Evolutionary conservation across 1,140 invertebrate species (phyloP), one percentile per base, ranked within the genome.

Genomic region (Musca domestica): DNA sequence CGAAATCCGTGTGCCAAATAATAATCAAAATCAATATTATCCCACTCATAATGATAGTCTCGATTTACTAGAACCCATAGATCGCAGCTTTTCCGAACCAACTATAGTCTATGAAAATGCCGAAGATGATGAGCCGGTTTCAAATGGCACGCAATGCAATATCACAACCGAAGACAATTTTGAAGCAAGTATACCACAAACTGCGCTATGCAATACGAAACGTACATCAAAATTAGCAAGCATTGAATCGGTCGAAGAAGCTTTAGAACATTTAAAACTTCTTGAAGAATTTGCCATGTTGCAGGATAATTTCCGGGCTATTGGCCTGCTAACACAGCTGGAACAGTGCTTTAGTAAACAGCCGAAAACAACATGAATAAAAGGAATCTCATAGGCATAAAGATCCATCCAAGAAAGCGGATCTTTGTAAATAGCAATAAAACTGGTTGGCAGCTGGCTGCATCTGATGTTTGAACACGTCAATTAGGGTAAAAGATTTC

Each of bases 201-300:
- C 15, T 47, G 27, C 47, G 22, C 9, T 12, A 41, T 2, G 6
- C 34, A 5, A 5, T 12, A n/a, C 14, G 19, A 54, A 22, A 15
- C 47, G 56, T 0, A 34, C 48, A 19, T 48, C 65, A 17, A 25
- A n/a, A 47, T 54, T 47, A 10, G 22, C 23, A 69, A 63, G 41
- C 54, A 52, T 41, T 41, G 34, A 41, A 41, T 41, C 34, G 4
- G 34, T 41, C 5, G 47, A 22, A 6, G 73, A 72, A 19, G 67
- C 67, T 7, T 19, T 67, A 20, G 25, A 46, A 23, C 34, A 67
- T 58, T 63, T 67, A 46, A 67, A 58, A 49, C 20, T 34, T 19
- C 20, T 67, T 1, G 67, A 67, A 47, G 56, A 67, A 17, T 67
- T 61, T 47, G 67, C 49, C 5, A 58, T 67, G 67, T 17, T 47